These are phyloP conservation scores for Heliconius melpomene DNA, from an alignment of 1,140 invertebrate species.

Conservation along the genomic window DNA sequence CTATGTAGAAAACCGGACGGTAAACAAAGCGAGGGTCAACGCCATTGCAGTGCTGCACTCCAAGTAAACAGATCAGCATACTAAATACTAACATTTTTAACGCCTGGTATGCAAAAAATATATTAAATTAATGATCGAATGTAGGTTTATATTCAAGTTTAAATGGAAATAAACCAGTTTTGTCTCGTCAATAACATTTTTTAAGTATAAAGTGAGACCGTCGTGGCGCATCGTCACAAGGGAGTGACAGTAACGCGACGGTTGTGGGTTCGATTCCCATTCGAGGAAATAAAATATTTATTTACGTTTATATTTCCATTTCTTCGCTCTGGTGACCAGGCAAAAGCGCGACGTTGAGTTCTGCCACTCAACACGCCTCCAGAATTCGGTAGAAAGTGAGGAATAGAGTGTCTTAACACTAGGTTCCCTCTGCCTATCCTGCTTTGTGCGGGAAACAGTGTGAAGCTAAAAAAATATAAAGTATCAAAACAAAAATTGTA, in stretches of 20 bases:
- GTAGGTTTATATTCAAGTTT: constrained; percentile 23
- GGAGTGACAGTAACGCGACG: no score
- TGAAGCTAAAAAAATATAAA: neutral
- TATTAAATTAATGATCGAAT: neutral
- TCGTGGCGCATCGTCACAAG: no score
- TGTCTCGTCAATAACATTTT: constrained; percentile 16
- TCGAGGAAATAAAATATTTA: no score
- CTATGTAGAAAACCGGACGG: constrained; percentile 48
- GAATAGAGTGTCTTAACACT: no score
- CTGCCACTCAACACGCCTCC: no score
- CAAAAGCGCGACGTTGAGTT: no score
- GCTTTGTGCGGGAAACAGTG: no score
- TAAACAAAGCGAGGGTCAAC: constrained; percentile 69
- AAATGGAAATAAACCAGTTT: constrained; percentile 17
- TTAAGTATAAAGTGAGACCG: neutral
- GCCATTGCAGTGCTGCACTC: constrained; percentile 49
- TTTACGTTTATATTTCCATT: no score
- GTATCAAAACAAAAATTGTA: neutral
- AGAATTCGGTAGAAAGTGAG: no score
- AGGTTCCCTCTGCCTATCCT: no score
- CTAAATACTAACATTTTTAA: constrained; percentile 32
- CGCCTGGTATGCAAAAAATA: constrained; percentile 8
- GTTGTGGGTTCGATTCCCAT: no score
- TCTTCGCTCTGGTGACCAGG: no score
- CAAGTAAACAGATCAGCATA: constrained; percentile 36